A percentile compares a stretch with the other conserved stretches of the same genome.
phyloP scores from a whole-genome alignment of 2,113 vertebrate species.

The Gymnocephalus cernua region DNA sequence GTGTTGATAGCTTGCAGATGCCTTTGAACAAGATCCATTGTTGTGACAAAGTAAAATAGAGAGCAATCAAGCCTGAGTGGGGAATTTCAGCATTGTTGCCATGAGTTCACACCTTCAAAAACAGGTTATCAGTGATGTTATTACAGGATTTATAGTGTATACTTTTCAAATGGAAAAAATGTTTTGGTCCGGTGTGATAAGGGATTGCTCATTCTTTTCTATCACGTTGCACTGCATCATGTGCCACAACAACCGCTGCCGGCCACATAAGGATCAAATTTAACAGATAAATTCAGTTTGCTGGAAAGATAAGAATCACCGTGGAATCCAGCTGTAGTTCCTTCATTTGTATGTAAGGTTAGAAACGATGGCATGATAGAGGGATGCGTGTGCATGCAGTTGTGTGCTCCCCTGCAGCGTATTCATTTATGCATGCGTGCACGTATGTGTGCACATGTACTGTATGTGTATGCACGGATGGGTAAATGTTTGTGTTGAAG shows the following conservation, averaged over 20 bases:
- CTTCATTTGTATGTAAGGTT: constrained; percentile 13
- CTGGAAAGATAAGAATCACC: constrained; percentile 59
- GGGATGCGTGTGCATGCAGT: neutral
- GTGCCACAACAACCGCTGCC: constrained; percentile 44
- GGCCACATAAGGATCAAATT: constrained; percentile 42
- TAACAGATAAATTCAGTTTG: constrained; percentile 56
- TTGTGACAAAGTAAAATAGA: constrained; percentile 6
- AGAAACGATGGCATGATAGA: constrained; percentile 31
- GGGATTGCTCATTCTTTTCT: constrained; percentile 39
- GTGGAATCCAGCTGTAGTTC: constrained; percentile 27
- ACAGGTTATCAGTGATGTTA: constrained; percentile 6
- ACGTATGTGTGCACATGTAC: neutral
- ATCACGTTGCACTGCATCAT: constrained; percentile 21
- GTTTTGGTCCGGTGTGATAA: constrained; percentile 25
- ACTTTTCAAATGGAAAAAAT: constrained; percentile 21
- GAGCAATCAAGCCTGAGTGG: constrained; percentile 14
- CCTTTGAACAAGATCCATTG: constrained; percentile 32
- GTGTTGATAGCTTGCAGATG: neutral
- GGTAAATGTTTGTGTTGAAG: constrained; percentile 40
- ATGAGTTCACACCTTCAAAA: constrained; percentile 17
- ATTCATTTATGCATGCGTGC: neutral
- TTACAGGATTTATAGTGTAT: constrained; percentile 28
- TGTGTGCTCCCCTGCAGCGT: constrained; percentile 38
- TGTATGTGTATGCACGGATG: constrained; percentile 5
- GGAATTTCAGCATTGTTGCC: neutral